These are phyloP conservation scores for Mesorhabditis spiculigera DNA, from an alignment of 2,888 invertebrate genomes.

Conservation along the genomic window DNA sequence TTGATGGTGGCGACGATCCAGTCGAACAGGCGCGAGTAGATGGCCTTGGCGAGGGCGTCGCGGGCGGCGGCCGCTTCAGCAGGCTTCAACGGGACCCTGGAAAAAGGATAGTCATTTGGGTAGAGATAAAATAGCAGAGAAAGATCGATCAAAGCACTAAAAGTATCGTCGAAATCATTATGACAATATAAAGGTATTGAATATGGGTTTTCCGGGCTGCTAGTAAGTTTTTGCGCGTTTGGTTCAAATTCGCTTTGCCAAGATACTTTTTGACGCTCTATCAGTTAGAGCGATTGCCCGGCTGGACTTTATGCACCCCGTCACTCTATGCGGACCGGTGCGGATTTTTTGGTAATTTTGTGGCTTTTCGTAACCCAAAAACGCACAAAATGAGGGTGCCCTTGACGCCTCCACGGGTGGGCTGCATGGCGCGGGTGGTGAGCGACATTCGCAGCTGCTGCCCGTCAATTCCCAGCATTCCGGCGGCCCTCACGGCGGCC, in stretches of 20 bases:
- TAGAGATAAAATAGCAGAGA: neutral
- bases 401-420: conserved; percentile 84
- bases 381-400: conserved; percentile 88
- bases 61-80: conserved; percentile 88
- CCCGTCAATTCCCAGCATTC: conserved; percentile 73
- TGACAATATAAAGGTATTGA: no score
- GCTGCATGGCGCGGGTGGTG: conserved; percentile 89
- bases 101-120: conserved; percentile 11
- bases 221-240: no score
- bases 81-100: conserved; percentile 87
- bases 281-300: no score
- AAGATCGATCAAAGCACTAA: no score
- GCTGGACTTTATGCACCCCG: no score
- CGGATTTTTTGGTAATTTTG: neutral
- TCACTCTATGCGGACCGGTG: no score
- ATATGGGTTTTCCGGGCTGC: no score
- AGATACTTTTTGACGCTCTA: no score
- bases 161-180: no score
- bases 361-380: conserved; percentile 45
- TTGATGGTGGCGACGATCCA: conserved; percentile 89
- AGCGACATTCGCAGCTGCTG: conserved; percentile 79
- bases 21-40: conserved; percentile 91
- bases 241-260: no score
- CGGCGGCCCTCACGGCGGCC: conserved; percentile 70
- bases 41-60: conserved; percentile 91